Conservation (phyloP, 2,888 invertebrate genomes). For the Tachina grossa region DNA sequence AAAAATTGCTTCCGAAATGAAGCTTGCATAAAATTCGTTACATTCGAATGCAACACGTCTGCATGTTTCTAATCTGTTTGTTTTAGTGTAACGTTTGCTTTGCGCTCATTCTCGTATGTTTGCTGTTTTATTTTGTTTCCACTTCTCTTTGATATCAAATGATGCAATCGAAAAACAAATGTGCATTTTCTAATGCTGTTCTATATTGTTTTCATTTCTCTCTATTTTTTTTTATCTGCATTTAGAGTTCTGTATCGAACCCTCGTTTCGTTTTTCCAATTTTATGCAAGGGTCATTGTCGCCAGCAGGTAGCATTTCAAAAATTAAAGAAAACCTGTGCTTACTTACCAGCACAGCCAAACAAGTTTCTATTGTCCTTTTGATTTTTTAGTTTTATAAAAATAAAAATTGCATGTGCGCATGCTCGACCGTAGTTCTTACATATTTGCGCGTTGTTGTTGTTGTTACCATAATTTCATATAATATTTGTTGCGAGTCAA, state of each 20-base stretch:
- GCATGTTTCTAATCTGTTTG: background rate
- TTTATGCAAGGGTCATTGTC: conserved; percentile 69
- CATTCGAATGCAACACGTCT: background rate
- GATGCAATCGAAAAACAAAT: conserved; percentile 51
- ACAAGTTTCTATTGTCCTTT: conserved; percentile 37
- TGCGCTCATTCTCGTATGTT: background rate
- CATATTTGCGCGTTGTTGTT: conserved; percentile 20
- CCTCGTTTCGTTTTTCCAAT: conserved; percentile 24
- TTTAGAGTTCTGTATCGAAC: conserved; percentile 16
- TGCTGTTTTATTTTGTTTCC: conserved; percentile 9
- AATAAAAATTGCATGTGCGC: conserved; percentile 58
- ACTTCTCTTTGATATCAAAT: conserved; percentile 52
- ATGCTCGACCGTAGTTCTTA: conserved; percentile 26
- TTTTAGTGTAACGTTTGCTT: background rate
- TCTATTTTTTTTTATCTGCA: background rate
- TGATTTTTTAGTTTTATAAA: conserved; percentile 17
- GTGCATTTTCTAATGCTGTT: conserved; percentile 5
- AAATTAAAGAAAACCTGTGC: conserved; percentile 25
- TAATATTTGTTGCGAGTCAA: conserved; percentile 7
- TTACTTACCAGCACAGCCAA: background rate
- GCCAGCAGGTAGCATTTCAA: conserved; percentile 61
- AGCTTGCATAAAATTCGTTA: no score
- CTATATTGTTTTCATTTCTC: background rate
- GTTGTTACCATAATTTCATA: conserved; percentile 26
- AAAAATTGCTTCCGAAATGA: no score